Base-by-base conservation (phyloP, 2,113 vertebrate genomes). In the Myxocyprinus asiaticus region DNA sequence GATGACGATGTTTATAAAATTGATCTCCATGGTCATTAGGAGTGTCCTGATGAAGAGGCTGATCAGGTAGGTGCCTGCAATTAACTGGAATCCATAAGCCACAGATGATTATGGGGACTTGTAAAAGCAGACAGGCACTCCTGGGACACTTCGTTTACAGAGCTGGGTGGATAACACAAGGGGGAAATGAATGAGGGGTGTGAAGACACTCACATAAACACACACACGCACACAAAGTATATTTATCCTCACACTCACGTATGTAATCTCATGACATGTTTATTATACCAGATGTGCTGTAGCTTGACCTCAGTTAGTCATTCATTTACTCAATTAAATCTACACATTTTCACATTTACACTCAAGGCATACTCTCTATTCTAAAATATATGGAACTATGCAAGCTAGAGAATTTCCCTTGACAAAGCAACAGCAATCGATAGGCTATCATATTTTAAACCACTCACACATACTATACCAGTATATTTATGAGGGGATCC, bases 1-100 rank as follows among this genome's bases (percentile, higher is more conserved):
- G 75, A 82, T 72, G 79, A 74, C 75, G 7, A 53, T 89, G 88
- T 91, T 92, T 85, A 83, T 90, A 83, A 68, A 89, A 92, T 88
- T 87, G 81, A 90, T 89, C 82, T 65, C 53, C n/a, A 10, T 3
- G 44, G 62, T 78, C 76, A 66, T 86, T 88, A 78, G 85, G 85
- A 87, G 86, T 8, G 42, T 70, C 79, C 68, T 47, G 11, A 85
- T 84, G 80, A 76, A 74, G 65, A 48, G 50, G 81, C 78, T 76
- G 79, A 64, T 80, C 53, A 59, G 63, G 64, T 77, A 53, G 69
- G 84, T 83, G 82, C 80, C 80, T n/a, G 15, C 84, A 88, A 92
- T 91, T 91, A 92, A 86, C 22, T 33, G 22, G 22, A 33, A 33
- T 33, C 22, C 22, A 33, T 33, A 33, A 33, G 22, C 22, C 22